These are phyloP conservation scores for Cranoglanis bouderius DNA, from an alignment of 2,113 vertebrate genomes.

Conservation along the genomic window DNA sequence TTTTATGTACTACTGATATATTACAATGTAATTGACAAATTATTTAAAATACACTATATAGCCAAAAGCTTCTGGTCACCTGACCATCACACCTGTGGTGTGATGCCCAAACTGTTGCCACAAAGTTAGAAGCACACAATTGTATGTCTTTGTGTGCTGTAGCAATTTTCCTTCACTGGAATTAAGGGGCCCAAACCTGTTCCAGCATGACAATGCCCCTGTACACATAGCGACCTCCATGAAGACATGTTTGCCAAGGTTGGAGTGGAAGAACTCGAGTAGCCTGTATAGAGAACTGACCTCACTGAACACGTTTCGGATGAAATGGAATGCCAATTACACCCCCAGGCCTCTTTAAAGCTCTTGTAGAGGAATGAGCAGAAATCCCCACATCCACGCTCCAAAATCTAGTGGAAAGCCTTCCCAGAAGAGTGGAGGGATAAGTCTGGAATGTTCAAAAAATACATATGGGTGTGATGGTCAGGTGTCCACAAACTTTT, in stretches of 20 bases:
- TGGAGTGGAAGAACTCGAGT: not conserved
- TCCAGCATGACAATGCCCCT: not conserved
- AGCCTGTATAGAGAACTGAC: not conserved
- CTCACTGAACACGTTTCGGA: not conserved
- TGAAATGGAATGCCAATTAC: not conserved
- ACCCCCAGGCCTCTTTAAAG: not conserved
- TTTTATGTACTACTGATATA: not conserved
- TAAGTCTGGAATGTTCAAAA: not conserved
- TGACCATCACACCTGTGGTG: too few relatives aligned
- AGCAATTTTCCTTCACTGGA: not conserved
- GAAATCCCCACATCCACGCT: not conserved
- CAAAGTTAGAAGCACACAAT: not conserved
- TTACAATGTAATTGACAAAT: not conserved
- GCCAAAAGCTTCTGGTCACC: too few relatives aligned
- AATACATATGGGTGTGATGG: not conserved
- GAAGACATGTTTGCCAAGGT: not conserved
- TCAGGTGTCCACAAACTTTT: not conserved
- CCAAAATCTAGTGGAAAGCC: not conserved
- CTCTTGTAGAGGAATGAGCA: not conserved
- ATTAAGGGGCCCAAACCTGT: not conserved
- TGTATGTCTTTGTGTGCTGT: not conserved
- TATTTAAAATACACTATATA: not conserved
- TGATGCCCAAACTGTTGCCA: too few relatives aligned
- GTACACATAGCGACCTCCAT: not conserved
- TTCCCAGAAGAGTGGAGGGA: not conserved